Evolutionary conservation across 1,140 invertebrate species (phyloP), one percentile per base, ranked within the genome.

Genomic region (Drosophila sproati): DNA sequence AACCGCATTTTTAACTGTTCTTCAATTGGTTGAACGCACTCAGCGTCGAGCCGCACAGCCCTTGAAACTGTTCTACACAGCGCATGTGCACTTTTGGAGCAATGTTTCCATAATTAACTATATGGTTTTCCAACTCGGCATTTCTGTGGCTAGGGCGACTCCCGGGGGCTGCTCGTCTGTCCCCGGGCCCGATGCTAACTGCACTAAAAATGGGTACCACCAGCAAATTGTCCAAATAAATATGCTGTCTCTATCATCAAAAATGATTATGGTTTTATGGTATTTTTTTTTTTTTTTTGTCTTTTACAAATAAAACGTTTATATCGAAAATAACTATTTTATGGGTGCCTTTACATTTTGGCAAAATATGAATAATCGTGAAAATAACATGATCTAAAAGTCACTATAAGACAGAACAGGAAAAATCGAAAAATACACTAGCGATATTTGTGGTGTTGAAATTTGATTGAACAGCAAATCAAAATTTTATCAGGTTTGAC

Each of bases 1-100:
- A 89, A 89, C 85, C 85, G 81, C 86, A 90, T 59, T 88, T 88
- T 88, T 85, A 88, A 88, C 85, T 79, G 83, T 89, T 83, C 73
- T 79, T 83, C 73, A 73, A 62, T 80, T 76, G 80, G 83, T 71
- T 78, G 69, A 59, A 64, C 67, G 59, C 64, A 71, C 52, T 51
- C 50, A 12, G 31, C 28, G 43, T 37, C 10, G 12, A 52, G 8
- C 3, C 39, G 50, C 28, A 35, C 20, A 29, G 31, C 62, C 51
- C 41, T 48, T 43, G 45, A 10, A 8, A 68, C 37, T 57, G 37
- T 56, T 63, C 29, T 41, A 20, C 2, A 43, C 45, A 73, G 82
- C 82, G 78, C 78, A 72, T 86, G 82, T 75, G 82, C 81, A 78
- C 74, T 73, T 88, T 88, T 67, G 79, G 79, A 78, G 73, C 80